Conservation (phyloP, 2,888 invertebrate species). For the Trisateles emortualis region DNA sequence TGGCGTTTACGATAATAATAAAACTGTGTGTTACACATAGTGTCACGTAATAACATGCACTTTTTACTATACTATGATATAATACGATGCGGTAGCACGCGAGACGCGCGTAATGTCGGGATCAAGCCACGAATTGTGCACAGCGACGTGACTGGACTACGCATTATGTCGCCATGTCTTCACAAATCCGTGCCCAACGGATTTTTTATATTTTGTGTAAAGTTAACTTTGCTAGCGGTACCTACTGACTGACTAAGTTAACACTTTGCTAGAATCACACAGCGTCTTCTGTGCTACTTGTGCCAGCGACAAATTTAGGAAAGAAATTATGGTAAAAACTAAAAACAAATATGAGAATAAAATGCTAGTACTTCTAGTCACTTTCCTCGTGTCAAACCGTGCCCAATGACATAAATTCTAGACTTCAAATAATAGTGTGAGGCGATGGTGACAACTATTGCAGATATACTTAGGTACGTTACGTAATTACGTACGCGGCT, state of each 20-base stretch:
- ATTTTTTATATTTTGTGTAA: constrained; percentile 4
- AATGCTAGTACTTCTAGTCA: no score
- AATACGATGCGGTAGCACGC: neutral
- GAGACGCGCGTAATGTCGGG: constrained; percentile 4
- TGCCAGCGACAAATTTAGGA: no score
- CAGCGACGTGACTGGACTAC: constrained; percentile 12
- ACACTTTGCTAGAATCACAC: neutral
- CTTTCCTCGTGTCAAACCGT: no score
- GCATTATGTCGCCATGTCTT: neutral
- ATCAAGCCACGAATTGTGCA: constrained; percentile 8
- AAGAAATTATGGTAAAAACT: no score
- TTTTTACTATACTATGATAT: neutral
- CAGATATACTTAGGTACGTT: no score
- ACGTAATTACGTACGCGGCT: no score
- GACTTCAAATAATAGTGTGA: no score
- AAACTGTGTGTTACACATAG: neutral
- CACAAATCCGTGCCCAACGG: constrained; percentile 2
- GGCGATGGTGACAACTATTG: no score
- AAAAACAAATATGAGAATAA: no score
- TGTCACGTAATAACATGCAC: neutral
- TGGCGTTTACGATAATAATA: neutral
- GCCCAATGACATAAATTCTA: no score
- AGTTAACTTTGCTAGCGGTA: neutral
- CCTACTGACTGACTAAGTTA: neutral
- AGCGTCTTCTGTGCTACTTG: no score